phyloP scores from a whole-genome alignment of 2,888 invertebrate genomes.

The Dasysyrphus albostriatus region DNA sequence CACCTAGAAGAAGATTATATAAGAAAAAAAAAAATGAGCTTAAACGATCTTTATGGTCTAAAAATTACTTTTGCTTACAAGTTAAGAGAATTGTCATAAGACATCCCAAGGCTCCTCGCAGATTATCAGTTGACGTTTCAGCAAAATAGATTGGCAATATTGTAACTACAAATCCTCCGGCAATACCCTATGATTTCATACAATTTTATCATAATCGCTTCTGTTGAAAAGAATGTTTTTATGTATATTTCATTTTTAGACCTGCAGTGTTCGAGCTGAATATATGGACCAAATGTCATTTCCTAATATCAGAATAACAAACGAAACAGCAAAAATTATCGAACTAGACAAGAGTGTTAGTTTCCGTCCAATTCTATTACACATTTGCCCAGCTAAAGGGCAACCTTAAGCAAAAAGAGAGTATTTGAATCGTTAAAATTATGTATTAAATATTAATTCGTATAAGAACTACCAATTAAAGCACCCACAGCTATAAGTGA shows the following conservation, averaged over 20 bases:
- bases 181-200: slow-evolving; percentile 84
- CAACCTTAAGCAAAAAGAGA: slow-evolving; percentile 85
- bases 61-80: slow-evolving; percentile 74
- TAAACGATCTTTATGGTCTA: no score
- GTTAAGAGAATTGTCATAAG: slow-evolving; percentile 90
- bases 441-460: neutral
- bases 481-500: slow-evolving; percentile 89
- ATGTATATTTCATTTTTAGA: slow-evolving; percentile 28
- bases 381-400: slow-evolving; percentile 87
- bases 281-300: slow-evolving; percentile 86
- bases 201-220: neutral
- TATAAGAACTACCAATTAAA: slow-evolving; percentile 85
- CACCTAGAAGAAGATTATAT: slow-evolving; percentile 81
- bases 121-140: slow-evolving; percentile 91
- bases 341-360: slow-evolving; percentile 87
- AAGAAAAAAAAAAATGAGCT: neutral
- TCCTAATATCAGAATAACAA: slow-evolving; percentile 87
- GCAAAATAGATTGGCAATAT: slow-evolving; percentile 93
- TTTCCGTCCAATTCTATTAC: slow-evolving; percentile 89
- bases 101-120: slow-evolving; percentile 92
- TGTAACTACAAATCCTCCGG: slow-evolving; percentile 88
- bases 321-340: slow-evolving; percentile 88
- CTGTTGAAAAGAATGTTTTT: neutral
- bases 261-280: slow-evolving; percentile 83
- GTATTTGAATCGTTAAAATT: neutral